Percentiles rank a stretch among this genome's conserved stretches.
Conservation (phyloP, 2,888 invertebrate genomes). For the Mantis religiosa region DNA sequence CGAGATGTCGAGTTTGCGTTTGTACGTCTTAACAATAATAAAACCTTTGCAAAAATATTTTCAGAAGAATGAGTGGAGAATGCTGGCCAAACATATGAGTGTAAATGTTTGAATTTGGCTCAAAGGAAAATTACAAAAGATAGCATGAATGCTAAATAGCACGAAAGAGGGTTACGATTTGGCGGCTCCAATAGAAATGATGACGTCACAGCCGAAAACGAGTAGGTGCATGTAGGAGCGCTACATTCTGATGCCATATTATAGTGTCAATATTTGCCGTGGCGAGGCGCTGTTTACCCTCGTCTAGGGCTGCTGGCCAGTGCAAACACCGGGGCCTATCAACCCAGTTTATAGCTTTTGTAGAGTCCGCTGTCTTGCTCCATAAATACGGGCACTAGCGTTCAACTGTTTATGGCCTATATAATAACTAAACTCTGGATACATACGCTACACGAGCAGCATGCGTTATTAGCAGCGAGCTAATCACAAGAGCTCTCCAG, state of each 20-base stretch:
- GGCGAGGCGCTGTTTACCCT: background rate
- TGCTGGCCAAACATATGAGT: too few relatives aligned
- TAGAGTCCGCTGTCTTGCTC: background rate
- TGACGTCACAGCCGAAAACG: background rate
- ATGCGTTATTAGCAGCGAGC: background rate
- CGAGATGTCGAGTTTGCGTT: too few relatives aligned
- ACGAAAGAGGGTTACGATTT: background rate
- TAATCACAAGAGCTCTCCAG: too few relatives aligned
- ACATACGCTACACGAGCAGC: background rate
- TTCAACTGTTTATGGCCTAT: background rate
- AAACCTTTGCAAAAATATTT: too few relatives aligned
- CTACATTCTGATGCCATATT: too few relatives aligned
- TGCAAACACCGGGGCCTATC: background rate
- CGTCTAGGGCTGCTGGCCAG: background rate
- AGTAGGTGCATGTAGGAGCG: too few relatives aligned
- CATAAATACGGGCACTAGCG: background rate
- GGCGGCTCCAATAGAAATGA: background rate
- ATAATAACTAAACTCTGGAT: background rate
- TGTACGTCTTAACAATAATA: too few relatives aligned
- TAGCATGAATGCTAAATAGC: background rate
- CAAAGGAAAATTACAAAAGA: too few relatives aligned
- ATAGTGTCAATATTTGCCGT: background rate
- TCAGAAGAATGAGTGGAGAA: too few relatives aligned
- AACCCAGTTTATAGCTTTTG: background rate
- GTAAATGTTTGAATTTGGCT: too few relatives aligned